phyloP scores from a whole-genome alignment of 2,113 vertebrate species.

The Ptilonorhynchus violaceus region DNA sequence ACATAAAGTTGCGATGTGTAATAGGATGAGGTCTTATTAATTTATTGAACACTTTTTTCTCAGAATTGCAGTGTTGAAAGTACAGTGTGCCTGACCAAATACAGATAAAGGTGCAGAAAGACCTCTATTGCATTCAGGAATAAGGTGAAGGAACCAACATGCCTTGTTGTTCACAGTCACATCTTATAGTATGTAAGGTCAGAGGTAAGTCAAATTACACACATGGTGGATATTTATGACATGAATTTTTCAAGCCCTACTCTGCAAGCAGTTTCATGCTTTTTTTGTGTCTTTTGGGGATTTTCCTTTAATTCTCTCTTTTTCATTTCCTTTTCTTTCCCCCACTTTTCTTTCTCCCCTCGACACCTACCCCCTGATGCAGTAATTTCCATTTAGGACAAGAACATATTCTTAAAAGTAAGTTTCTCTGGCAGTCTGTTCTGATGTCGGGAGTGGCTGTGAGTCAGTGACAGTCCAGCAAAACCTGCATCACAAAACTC shows the following conservation, averaged over 20 bases:
- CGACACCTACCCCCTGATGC: fast-evolving
- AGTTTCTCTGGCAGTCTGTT: neutral
- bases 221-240: neutral
- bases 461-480: neutral
- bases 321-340: fast-evolving
- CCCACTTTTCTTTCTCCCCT: neutral
- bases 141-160: neutral
- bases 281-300: neutral
- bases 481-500: neutral
- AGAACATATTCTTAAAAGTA: neutral
- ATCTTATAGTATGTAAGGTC: neutral
- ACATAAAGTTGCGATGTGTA: neutral
- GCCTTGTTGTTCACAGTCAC: neutral
- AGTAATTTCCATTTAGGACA: neutral
- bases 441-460: neutral
- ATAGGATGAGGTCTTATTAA: neutral
- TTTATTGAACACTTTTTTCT: neutral
- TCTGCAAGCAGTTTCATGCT: neutral
- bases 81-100: neutral
- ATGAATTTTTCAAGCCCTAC: neutral
- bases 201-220: neutral
- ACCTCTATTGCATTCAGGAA: neutral
- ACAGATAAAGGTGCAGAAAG: neutral
- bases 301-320: neutral
- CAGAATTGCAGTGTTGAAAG: neutral